Evolutionary conservation across 2,888 invertebrate species (phyloP).

Genomic region (Creontiades dilutus): DNA sequence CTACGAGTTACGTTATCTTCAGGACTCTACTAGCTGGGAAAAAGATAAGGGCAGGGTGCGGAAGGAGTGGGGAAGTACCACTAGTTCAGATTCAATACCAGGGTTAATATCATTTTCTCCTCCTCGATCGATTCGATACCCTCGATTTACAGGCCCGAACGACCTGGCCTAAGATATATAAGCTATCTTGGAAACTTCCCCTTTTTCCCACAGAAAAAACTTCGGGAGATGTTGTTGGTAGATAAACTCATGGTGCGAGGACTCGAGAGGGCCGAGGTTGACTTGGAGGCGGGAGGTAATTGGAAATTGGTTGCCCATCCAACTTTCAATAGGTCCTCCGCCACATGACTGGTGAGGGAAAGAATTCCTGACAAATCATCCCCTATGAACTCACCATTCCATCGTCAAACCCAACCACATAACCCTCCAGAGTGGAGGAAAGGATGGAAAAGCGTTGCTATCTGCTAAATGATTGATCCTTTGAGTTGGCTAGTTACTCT

Average conservation of each 20-base stretch:
- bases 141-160: no score
- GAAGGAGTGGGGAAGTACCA: no score
- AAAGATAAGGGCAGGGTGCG: no score
- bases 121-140: no score
- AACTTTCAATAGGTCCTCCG: conserved; percentile 42
- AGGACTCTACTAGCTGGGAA: no score
- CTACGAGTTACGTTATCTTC: no score
- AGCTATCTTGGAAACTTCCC: not conserved
- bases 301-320: conserved; percentile 58
- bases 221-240: not conserved
- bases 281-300: conserved; percentile 23
- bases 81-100: no score
- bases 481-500: conserved; percentile 8
- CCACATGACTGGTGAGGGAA: not conserved
- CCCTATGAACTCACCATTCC: conserved; percentile 38
- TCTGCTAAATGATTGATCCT: not conserved
- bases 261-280: not conserved
- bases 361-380: conserved; percentile 56
- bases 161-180: not conserved
- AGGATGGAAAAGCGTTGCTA: not conserved
- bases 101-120: no score
- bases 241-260: conserved; percentile 3
- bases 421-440: not conserved
- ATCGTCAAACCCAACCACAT: not conserved
- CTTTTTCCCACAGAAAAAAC: not conserved